phyloP scores from a whole-genome alignment of 1,140 invertebrate species.

The Drosophila funebris region DNA sequence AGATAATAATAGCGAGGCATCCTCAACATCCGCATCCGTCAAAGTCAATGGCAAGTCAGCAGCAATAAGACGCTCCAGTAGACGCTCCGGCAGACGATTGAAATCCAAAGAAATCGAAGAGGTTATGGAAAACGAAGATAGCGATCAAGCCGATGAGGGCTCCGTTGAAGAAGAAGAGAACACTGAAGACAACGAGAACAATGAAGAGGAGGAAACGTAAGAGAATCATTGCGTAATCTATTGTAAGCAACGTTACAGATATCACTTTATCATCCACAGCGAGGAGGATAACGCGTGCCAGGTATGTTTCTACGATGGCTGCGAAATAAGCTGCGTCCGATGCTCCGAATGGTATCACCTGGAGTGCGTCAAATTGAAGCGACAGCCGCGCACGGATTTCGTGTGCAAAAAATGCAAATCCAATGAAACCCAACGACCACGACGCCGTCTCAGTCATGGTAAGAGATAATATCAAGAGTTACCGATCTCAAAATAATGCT shows the following conservation, averaged over 20 bases:
- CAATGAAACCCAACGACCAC: constrained; percentile 29
- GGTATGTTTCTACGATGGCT: constrained; percentile 71
- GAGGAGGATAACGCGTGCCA: constrained; percentile 67
- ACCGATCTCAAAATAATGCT: no score
- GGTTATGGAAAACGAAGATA: constrained; percentile 84
- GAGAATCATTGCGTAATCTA: no score
- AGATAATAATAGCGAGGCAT: constrained; percentile 41
- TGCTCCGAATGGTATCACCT: constrained; percentile 68
- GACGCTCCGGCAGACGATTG: constrained; percentile 1
- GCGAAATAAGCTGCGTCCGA: constrained; percentile 64
- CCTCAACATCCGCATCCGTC: background rate
- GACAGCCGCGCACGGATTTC: constrained; percentile 61
- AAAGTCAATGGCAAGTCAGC: constrained; percentile 36
- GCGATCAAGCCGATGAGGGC: constrained; percentile 3
- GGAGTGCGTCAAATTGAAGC: constrained; percentile 68
- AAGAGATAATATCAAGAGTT: background rate
- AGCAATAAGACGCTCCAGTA: constrained; percentile 5
- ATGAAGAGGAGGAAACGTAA: constrained; percentile 84
- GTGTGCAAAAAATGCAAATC: constrained; percentile 67
- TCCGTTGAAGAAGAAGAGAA: constrained; percentile 77
- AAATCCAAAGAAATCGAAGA: constrained; percentile 63
- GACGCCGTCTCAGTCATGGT: constrained; percentile 59
- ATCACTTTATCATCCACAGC: constrained; percentile 1
- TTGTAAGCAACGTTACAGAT: no score
- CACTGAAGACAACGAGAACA: constrained; percentile 56